Percentiles rank a stretch among this genome's conserved stretches.
These are phyloP conservation scores for Bergia puertoricense DNA, from an alignment of 92 coral and sea anemone species.

Conservation along the genomic window DNA sequence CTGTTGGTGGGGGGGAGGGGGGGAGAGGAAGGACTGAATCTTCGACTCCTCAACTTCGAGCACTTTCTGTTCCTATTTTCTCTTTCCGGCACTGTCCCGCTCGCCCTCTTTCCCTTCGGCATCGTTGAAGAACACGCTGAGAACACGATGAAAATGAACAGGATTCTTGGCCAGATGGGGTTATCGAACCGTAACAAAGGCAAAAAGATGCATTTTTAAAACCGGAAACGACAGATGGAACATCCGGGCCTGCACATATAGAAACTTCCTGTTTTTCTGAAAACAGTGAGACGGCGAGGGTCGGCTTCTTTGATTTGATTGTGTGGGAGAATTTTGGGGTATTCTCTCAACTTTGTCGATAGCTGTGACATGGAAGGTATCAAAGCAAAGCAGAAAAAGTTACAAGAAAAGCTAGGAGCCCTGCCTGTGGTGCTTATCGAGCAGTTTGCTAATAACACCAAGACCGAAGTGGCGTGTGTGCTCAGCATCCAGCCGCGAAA, in stretches of 20 bases:
- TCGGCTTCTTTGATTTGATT: not conserved
- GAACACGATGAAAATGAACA: too few species aligned
- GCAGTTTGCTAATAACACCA: constrained; percentile 55
- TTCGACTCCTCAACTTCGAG: too few species aligned
- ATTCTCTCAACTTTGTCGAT: not conserved
- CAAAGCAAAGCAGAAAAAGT: not conserved
- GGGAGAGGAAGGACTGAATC: too few species aligned
- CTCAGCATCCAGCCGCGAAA: constrained; percentile 62
- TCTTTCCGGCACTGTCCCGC: too few species aligned
- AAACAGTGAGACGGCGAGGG: not conserved
- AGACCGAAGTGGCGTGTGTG: constrained; percentile 54
- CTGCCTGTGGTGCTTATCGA: constrained; percentile 53
- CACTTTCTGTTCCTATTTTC: too few species aligned
- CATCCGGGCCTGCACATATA: not conserved
- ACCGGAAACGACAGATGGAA: not conserved
- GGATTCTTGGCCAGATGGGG: too few species aligned
- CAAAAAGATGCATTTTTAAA: too few species aligned
- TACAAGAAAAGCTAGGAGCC: constrained; percentile 42
- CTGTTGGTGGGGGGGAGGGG: too few species aligned
- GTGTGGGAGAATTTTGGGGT: not conserved
- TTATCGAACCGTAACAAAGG: too few species aligned
- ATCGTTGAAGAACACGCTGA: too few species aligned
- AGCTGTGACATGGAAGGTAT: constrained; percentile 1
- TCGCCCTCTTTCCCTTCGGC: too few species aligned
- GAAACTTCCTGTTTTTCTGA: not conserved